Base-by-base conservation (phyloP, 2,113 vertebrate genomes). In the Neotoma lepida region DNA sequence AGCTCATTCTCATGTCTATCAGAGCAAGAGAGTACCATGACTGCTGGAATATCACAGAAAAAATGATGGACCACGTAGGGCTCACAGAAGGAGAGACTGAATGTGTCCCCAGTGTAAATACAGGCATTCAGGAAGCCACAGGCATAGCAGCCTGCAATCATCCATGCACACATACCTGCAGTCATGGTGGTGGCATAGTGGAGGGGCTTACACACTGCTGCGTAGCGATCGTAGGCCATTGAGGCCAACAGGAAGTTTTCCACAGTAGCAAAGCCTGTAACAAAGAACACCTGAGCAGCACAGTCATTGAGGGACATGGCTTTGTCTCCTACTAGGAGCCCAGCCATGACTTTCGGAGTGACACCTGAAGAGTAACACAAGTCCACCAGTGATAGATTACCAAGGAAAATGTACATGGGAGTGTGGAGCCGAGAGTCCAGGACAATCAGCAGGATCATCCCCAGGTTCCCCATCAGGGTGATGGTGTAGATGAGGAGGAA, bases 241-340 rank as follows among this genome's bases (percentile, higher is more conserved):
- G 95, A 88, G 7, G 96, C 81, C 94, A 97, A 92, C 3, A 97
- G 71, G 33, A 39, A 96, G 90, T 64, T 96, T 94, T 96, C 95
- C 3, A 81, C 91, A 35, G 91, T 95, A 88, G 54, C 95, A 35
- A 97, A 96, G 0, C 22, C 76, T 58, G 1, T 44, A 51, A 95
- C 93, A 71, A 96, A 85, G 77, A 95, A 96, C 76, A 97, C 88
- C 28, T 96, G 96, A 30, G 93, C 13, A 66, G 89, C 93, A 41
- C 95, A 91, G 0, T 35, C 89, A 26, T 61, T 58, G 14, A 88
- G 95, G 56, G 91, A 86, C 39, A 96, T 89, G 81, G 58, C 20
- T 4, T 90, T 66, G 15, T 85, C 56, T 85, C 49, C 49, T 30
- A 1, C 9, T 8, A 93, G 56, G 5, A 96, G 71, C 0, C 74